Percentiles rank a stretch among this genome's conserved stretches.
These are phyloP conservation scores for Drosophila seguyi DNA, from an alignment of 1,140 invertebrate species.

Conservation along the genomic window DNA sequence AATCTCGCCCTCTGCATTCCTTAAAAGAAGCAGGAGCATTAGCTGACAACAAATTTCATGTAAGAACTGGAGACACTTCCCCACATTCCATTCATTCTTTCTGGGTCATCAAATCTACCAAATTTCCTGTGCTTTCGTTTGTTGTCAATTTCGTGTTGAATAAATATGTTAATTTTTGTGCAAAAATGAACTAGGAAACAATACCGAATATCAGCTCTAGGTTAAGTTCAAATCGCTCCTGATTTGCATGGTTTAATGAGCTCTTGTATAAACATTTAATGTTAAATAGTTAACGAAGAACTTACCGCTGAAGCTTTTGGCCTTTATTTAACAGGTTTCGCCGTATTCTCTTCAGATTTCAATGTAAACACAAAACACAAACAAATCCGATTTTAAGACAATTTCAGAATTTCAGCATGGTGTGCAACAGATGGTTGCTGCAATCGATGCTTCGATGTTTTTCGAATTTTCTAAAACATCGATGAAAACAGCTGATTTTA, in stretches of 20 bases:
- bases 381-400: not conserved
- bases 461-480: too few species aligned
- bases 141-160: not conserved
- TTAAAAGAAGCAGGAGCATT: not conserved
- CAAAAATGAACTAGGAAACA: not conserved
- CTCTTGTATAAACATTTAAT: not conserved
- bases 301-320: not conserved
- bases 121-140: not conserved
- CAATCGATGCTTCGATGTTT: too few species aligned
- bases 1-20: slow-evolving; percentile 43
- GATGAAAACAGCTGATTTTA: too few species aligned
- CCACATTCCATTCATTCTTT: not conserved
- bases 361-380: slow-evolving; percentile 13
- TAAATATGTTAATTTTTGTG: not conserved
- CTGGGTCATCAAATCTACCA: not conserved
- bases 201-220: not conserved
- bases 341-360: not conserved
- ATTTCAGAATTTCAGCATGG: slow-evolving; percentile 8
- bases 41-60: not conserved
- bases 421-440: slow-evolving; percentile 18
- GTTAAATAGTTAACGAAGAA: not conserved
- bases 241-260: not conserved
- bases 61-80: not conserved
- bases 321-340: too few species aligned
- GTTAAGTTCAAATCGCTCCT: not conserved